Conservation (phyloP, 2,888 invertebrate genomes). For the Seira ritae region DNA sequence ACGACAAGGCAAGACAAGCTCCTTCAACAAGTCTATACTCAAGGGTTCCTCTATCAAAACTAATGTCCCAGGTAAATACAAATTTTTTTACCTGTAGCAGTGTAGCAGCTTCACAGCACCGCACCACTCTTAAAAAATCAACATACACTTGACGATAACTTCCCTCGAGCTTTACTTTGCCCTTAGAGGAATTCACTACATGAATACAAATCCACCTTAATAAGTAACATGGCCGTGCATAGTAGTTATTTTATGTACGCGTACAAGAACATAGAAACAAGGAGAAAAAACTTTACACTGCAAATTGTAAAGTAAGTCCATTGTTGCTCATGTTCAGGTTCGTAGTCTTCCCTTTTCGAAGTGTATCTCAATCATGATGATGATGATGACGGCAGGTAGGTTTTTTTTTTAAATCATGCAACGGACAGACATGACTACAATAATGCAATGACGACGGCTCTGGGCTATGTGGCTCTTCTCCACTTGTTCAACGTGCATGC, state of each 20-base stretch:
- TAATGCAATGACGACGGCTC: no score
- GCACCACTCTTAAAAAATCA: neutral
- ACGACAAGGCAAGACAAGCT: conserved; percentile 9
- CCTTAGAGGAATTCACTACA: neutral
- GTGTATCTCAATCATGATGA: no score
- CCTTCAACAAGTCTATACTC: conserved; percentile 21
- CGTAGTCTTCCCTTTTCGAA: conserved; percentile 55
- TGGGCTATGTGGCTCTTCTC: neutral
- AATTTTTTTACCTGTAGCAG: conserved; percentile 32
- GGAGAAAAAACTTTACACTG: conserved; percentile 48
- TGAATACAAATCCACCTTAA: neutral
- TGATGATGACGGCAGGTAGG: conserved; percentile 38
- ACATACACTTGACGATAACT: neutral
- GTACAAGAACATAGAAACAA: conserved; percentile 47
- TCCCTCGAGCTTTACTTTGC: neutral
- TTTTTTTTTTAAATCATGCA: conserved; percentile 45
- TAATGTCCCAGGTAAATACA: conserved; percentile 59
- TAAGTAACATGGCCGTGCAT: neutral
- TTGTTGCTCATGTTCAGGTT: neutral
- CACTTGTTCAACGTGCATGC: neutral
- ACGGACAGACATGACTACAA: conserved; percentile 44
- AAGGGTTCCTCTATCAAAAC: conserved; percentile 49
- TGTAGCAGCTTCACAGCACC: no score
- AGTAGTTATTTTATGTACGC: conserved; percentile 45
- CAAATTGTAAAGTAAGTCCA: conserved; percentile 15